A percentile compares a stretch with the other conserved stretches of the same genome.
Evolutionary conservation across 2,113 vertebrate genomes (phyloP).

Genomic region (Henicopernis longicauda): DNA sequence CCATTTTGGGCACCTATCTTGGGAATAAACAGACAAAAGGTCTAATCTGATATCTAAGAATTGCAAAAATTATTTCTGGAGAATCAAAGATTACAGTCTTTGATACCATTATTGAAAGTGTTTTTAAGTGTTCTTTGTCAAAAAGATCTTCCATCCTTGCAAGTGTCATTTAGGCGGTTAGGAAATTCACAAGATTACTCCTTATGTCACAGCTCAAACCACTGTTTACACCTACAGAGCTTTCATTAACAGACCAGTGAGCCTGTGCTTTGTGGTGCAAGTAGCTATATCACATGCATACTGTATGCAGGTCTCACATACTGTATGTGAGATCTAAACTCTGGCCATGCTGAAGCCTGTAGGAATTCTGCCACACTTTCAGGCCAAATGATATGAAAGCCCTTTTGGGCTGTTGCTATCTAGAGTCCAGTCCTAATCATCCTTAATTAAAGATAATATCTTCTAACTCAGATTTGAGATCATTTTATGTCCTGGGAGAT

Average conservation of each 20-base stretch:
- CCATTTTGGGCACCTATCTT: not conserved
- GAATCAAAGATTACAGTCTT: not conserved
- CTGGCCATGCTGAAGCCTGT: not conserved
- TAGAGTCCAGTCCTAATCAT: not conserved
- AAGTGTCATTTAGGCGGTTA: not conserved
- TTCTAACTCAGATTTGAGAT: not conserved
- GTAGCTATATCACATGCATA: not conserved
- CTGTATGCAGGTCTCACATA: not conserved
- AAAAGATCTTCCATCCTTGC: not conserved
- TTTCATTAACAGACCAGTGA: not conserved
- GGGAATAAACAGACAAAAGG: not conserved
- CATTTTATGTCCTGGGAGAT: not conserved
- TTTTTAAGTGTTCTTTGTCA: not conserved
- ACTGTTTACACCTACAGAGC: not conserved
- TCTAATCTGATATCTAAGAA: not conserved
- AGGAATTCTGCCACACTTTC: not conserved
- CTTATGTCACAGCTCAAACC: not conserved
- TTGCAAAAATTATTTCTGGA: not conserved
- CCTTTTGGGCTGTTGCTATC: not conserved
- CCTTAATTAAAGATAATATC: not conserved
- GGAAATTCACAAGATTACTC: not conserved
- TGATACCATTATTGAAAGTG: not conserved
- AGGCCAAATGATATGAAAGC: not conserved
- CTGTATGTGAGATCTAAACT: not conserved
- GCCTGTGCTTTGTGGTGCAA: rapidly evolving